A percentile compares a stretch with the other conserved stretches of the same genome.
These are phyloP conservation scores for Chaetoderma sp. DNA, from an alignment of 2,888 invertebrate genomes.

Conservation along the genomic window DNA sequence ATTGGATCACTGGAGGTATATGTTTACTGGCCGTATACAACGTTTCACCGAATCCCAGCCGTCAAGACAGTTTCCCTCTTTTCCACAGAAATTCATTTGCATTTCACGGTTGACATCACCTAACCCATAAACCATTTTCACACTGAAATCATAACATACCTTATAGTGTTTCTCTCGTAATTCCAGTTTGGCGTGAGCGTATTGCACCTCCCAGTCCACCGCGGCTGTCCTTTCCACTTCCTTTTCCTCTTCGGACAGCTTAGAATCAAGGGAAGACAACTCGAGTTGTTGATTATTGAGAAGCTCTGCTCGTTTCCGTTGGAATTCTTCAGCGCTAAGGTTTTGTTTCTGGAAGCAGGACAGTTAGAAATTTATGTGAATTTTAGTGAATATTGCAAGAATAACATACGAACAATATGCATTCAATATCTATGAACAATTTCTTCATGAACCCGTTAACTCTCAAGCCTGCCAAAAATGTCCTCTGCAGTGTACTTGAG, in stretches of 20 bases:
- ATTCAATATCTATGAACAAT: neutral
- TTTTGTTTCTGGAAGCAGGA: conserved; percentile 49
- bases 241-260: conserved; percentile 50
- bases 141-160: conserved; percentile 36
- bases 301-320: conserved; percentile 50
- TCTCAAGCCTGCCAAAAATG: too few relatives aligned
- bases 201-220: conserved; percentile 64
- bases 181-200: conserved; percentile 62
- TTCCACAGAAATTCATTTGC: too few relatives aligned
- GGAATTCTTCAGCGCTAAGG: conserved; percentile 56
- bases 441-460: too few relatives aligned
- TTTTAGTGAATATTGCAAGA: neutral
- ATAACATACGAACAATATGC: neutral
- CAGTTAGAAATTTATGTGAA: neutral
- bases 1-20: too few relatives aligned
- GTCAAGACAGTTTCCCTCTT: too few relatives aligned
- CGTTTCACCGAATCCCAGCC: too few relatives aligned
- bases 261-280: conserved; percentile 54
- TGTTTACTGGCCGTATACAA: too few relatives aligned
- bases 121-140: neutral
- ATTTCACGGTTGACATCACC: neutral
- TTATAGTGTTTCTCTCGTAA: conserved; percentile 66
- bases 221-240: conserved; percentile 53
- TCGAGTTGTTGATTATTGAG: conserved; percentile 62
- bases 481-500: too few relatives aligned